phyloP scores from a whole-genome alignment of 2,797 vertebrate genomes.

The Poecilia velifera region DNA sequence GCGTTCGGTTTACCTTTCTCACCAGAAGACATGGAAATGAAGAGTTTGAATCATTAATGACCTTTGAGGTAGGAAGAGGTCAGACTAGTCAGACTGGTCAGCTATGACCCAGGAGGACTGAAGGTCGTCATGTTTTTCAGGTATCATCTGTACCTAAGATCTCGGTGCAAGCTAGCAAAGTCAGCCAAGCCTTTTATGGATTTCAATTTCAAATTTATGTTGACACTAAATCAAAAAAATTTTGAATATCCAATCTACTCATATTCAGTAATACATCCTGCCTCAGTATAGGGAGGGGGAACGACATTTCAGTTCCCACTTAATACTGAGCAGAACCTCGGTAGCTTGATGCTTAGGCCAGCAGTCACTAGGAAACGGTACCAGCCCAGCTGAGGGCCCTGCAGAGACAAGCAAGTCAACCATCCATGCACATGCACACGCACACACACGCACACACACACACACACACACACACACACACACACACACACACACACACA shows the following conservation, averaged over 20 bases:
- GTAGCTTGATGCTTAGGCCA: not conserved
- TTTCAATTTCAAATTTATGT: not conserved
- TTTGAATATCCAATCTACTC: not conserved
- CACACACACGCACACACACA: not conserved
- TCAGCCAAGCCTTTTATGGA: not conserved
- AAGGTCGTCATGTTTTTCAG: not conserved
- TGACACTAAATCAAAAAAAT: not conserved
- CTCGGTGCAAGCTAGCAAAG: not conserved
- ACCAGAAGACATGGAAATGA: not conserved
- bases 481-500: not conserved
- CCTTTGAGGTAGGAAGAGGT: not conserved
- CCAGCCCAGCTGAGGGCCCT: not conserved
- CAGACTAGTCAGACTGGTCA: not conserved
- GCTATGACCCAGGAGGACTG: not conserved
- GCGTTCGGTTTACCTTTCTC: too few species aligned
- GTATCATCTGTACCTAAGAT: not conserved
- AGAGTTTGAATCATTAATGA: not conserved
- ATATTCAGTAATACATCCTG: not conserved
- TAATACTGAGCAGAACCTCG: not conserved
- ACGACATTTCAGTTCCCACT: not conserved
- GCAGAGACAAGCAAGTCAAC: not conserved
- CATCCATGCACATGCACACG: not conserved
- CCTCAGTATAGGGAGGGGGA: not conserved
- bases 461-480: not conserved
- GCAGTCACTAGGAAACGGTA: not conserved